Conservation (phyloP, 2,888 invertebrate genomes). For the Troides helena region DNA sequence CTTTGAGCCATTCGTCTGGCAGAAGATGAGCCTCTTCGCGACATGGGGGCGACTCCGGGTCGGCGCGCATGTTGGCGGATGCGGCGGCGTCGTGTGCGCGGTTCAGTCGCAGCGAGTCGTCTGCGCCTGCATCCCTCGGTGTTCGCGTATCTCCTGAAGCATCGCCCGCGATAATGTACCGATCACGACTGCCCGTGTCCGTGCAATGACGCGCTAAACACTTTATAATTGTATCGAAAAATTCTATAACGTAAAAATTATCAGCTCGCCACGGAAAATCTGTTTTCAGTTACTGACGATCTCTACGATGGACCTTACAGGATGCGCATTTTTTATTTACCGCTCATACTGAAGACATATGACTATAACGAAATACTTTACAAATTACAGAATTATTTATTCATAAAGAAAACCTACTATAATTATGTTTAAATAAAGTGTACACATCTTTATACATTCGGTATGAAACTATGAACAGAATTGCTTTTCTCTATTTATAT, state of each 20-base stretch:
- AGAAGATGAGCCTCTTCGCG: conserved; percentile 75
- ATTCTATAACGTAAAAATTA: conserved; percentile 73
- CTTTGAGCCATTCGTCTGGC: conserved; percentile 75
- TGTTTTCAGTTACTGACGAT: conserved; percentile 65
- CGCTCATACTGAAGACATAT: conserved; percentile 7
- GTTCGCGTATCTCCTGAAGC: conserved; percentile 69
- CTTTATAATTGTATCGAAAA: conserved; percentile 76
- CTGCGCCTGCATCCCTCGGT: conserved; percentile 64
- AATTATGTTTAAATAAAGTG: conserved; percentile 9
- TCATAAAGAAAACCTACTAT: conserved; percentile 19
- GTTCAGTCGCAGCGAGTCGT: conserved; percentile 54
- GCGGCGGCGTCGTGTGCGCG: conserved; percentile 44
- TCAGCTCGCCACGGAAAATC: conserved; percentile 71
- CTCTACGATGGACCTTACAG: conserved; percentile 60
- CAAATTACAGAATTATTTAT: conserved; percentile 5
- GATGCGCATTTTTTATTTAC: conserved; percentile 38
- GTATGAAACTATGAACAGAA: too few species aligned
- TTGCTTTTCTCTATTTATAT: too few species aligned
- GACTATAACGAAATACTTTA: conserved; percentile 12
- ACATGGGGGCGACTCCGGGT: conserved; percentile 73
- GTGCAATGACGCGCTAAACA: conserved; percentile 69
- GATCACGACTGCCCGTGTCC: conserved; percentile 72
- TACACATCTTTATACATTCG: conserved; percentile 10
- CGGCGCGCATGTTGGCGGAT: conserved; percentile 60
- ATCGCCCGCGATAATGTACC: conserved; percentile 76